Base-by-base conservation (phyloP, 2,797 vertebrate genomes). In the Chiroxiphia lanceolata region DNA sequence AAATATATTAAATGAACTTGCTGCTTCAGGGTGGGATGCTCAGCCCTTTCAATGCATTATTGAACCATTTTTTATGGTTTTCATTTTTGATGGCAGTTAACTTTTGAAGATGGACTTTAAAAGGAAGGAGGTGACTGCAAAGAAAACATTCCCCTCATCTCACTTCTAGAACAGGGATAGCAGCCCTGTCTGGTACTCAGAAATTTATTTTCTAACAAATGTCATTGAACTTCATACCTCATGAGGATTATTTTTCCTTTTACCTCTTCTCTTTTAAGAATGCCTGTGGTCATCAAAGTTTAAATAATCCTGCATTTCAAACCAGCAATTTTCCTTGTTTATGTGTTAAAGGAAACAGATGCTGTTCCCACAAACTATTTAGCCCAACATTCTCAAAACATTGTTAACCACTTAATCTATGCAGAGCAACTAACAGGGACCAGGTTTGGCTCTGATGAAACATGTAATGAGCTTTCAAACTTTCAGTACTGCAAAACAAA, bases 291-390 rank as follows among this genome's bases (percentile, higher is more conserved):
- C 94, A 97, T 93, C 91, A 72, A 69, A 93, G 79, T 95, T 97
- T 89, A 92, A 95, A 96, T 94, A 97, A 95, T 76, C 89, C 91
- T 80, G 74, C 93, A 96, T 97, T 98, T 97, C 96, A 95, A 97
- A 96, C 95, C 94, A 97, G 96, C 95, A 95, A 97, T 98, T 97
- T 97, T 97, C 95, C 93, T 96, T 98, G 97, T 98, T 98, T 98
- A 97, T 3, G 23, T 54, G 83, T 94, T 98, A 85, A 96, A 95
- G 96, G 96, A 97, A 98, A 96, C 97, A 98, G 97, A 98, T 98
- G 98, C 97, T 59, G 74, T 91, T 94, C 95, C 96, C 98, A 96
- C 96, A 96, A 95, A 87, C 88, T 80, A 65, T 65, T 13, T 20
- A 84, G 91, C 89, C 93, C 84, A 95, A 36, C 77, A 80, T 94